Evolutionary conservation across 2,113 vertebrate species (phyloP).

Genomic region (Mormyrus iriodes): DNA sequence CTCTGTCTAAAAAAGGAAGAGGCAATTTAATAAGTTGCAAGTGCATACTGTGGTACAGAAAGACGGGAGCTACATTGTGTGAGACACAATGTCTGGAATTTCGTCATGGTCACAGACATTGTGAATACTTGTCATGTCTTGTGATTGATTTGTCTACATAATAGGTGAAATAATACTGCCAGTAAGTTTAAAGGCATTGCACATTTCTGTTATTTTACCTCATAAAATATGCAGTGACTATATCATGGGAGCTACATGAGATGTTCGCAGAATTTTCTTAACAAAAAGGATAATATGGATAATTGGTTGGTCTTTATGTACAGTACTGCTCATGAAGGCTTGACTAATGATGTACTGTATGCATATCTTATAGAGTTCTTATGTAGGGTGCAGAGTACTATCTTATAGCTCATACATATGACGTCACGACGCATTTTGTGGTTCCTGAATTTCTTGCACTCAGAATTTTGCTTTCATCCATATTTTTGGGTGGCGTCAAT

Average conservation of each 20-base stretch:
- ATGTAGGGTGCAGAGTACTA: background rate
- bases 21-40: background rate
- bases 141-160: background rate
- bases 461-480: too few species aligned
- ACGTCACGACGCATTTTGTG: too few species aligned
- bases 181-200: background rate
- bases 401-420: too few species aligned
- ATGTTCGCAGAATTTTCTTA: background rate
- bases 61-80: background rate
- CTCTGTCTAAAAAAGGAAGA: background rate
- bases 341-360: background rate
- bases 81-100: background rate
- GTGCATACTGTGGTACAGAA: background rate
- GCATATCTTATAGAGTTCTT: too few species aligned
- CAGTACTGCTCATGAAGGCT: background rate
- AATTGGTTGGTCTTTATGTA: background rate
- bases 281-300: background rate
- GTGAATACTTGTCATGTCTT: background rate
- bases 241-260: background rate
- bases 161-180: background rate
- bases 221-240: background rate
- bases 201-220: background rate
- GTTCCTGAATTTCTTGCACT: too few species aligned
- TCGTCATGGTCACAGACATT: background rate
- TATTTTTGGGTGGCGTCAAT: too few species aligned